phyloP scores from a whole-genome alignment of 2,113 vertebrate genomes.

The Varanus komodoensis region DNA sequence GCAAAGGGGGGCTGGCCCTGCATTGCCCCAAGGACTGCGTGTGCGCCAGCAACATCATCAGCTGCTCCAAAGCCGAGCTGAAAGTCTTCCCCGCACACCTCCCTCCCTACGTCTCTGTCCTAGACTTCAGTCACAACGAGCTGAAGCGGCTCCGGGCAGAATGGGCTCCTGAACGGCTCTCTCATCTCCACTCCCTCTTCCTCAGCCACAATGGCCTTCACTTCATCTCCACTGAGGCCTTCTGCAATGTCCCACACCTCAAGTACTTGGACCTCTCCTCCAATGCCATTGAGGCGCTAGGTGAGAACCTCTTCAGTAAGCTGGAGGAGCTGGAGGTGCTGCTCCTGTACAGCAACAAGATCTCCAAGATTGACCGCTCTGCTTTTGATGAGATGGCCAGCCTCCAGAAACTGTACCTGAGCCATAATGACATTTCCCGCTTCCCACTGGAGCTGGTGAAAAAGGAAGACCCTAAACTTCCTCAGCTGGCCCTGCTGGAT shows the following conservation, averaged over 20 bases:
- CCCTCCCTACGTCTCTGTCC: conserved; percentile 85
- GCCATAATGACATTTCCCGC: conserved; percentile 91
- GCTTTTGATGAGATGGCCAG: conserved; percentile 85
- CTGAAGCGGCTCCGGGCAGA: conserved; percentile 83
- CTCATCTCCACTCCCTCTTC: conserved; percentile 88
- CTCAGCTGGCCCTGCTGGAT: conserved; percentile 89
- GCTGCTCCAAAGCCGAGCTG: conserved; percentile 92
- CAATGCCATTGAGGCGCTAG: conserved; percentile 84
- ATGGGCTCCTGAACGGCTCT: conserved; percentile 84
- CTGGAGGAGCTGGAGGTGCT: conserved; percentile 89
- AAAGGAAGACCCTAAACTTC: conserved; percentile 80
- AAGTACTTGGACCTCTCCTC: conserved; percentile 94
- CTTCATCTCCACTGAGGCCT: conserved; percentile 93
- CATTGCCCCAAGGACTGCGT: conserved; percentile 89
- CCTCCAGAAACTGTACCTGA: conserved; percentile 95
- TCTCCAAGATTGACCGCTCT: conserved; percentile 86
- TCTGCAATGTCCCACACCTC: conserved; percentile 84
- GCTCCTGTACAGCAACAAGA: conserved; percentile 93
- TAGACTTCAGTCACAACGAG: conserved; percentile 95
- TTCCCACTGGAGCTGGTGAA: conserved; percentile 92
- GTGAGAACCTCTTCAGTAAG: conserved; percentile 91
- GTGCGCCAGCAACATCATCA: conserved; percentile 96
- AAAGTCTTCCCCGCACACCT: conserved; percentile 78
- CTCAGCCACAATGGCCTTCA: conserved; percentile 90
- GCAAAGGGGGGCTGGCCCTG: conserved; percentile 63